phyloP scores from a whole-genome alignment of 2,888 invertebrate species.

The Brachyptera risi region DNA sequence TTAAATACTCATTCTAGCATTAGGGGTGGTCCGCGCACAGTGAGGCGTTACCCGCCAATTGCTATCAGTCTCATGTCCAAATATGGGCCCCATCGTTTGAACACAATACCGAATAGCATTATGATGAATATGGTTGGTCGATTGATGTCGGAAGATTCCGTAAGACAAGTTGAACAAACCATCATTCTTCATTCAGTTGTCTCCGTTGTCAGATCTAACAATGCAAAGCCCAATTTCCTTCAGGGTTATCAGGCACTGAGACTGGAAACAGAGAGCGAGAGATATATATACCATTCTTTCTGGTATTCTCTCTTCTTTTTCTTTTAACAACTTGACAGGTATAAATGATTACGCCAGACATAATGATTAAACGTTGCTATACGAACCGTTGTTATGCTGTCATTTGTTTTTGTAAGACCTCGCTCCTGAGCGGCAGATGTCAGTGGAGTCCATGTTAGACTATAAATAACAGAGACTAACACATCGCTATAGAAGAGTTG shows the following conservation, averaged over 20 bases:
- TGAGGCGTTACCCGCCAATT: too few species aligned
- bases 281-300: too few species aligned
- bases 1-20: too few species aligned
- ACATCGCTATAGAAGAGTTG: conserved; percentile 6
- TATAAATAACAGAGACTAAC: conserved; percentile 32
- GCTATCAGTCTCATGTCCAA: too few species aligned
- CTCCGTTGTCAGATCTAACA: conserved; percentile 6
- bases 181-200: conserved; percentile 19
- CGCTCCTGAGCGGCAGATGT: conserved; percentile 33
- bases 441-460: conserved; percentile 27
- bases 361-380: conserved; percentile 33
- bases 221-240: conserved; percentile 18
- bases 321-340: conserved; percentile 29
- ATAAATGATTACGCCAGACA: conserved; percentile 32
- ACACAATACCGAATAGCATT: conserved; percentile 11
- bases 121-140: conserved; percentile 14
- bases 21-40: too few species aligned
- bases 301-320: conserved; percentile 15
- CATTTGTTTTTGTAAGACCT: conserved; percentile 33
- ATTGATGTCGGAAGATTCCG: conserved; percentile 6
- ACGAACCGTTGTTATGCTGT: conserved; percentile 32
- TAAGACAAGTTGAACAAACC: background rate
- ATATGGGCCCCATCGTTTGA: background rate
- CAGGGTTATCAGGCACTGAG: conserved; percentile 4
- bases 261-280: too few species aligned